A percentile compares a stretch with the other conserved stretches of the same genome.
Conservation (phyloP, 2,113 vertebrate species). For the Cyanoliseus patagonus region DNA sequence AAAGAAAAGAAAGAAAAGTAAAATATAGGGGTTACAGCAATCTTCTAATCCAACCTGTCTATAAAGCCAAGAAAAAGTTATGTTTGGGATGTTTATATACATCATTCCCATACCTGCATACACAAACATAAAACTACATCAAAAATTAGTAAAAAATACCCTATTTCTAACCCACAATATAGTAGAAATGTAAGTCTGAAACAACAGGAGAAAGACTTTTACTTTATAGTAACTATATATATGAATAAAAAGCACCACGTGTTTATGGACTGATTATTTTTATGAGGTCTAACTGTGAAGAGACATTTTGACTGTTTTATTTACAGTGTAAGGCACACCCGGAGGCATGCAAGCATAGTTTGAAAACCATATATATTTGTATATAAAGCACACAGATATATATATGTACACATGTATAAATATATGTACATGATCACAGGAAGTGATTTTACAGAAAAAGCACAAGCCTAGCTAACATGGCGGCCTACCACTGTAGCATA, state of each 20-base stretch:
- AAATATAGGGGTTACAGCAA: background rate
- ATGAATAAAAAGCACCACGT: background rate
- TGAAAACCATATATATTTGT: constrained; percentile 1
- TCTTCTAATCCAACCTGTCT: background rate
- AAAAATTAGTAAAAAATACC: background rate
- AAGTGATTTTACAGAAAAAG: constrained; percentile 17
- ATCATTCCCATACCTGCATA: background rate
- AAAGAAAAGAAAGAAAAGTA: background rate
- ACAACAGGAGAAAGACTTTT: background rate
- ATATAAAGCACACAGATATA: background rate
- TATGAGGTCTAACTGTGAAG: constrained; percentile 24
- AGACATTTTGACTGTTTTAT: constrained; percentile 39
- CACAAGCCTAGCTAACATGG: background rate
- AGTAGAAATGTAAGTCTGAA: background rate
- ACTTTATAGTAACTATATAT: background rate
- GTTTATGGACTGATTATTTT: constrained; percentile 46
- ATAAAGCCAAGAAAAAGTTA: background rate
- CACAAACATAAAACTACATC: background rate
- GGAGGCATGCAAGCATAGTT: background rate
- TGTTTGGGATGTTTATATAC: background rate
- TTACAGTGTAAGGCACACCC: background rate
- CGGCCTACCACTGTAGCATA: background rate
- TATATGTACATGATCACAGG: background rate
- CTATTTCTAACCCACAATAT: background rate
- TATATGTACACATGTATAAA: background rate